Conservation (phyloP, 2,888 invertebrate genomes). For the Amiota minor region DNA sequence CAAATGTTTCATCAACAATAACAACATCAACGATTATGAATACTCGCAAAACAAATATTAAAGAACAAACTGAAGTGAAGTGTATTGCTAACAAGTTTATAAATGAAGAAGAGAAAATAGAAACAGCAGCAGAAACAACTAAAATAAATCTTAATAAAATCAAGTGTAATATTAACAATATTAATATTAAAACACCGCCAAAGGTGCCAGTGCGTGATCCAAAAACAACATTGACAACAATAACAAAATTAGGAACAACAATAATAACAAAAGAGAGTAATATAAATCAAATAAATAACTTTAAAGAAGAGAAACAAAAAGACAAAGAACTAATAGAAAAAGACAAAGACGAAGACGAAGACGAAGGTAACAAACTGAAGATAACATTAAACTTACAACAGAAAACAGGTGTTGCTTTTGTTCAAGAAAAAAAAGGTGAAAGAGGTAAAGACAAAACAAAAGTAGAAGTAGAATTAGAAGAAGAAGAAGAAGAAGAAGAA, state of each 20-base stretch:
- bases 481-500: background rate
- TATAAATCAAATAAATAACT: background rate
- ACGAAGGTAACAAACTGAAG: background rate
- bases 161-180: conserved; percentile 28
- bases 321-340: conserved; percentile 16
- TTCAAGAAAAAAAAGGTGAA: background rate
- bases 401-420: background rate
- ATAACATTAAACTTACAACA: background rate
- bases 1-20: background rate
- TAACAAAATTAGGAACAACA: conserved; percentile 4
- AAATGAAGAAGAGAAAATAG: no score
- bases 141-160: conserved; percentile 40
- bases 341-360: background rate
- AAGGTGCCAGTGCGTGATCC: conserved; percentile 60
- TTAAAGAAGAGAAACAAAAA: conserved; percentile 15
- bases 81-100: background rate
- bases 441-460: background rate
- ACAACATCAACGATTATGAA: background rate
- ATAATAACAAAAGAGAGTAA: background rate
- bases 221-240: conserved; percentile 47
- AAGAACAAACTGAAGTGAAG: background rate
- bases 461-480: background rate
- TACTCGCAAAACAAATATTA: background rate
- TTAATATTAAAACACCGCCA: conserved; percentile 55
- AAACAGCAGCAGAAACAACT: conserved; percentile 35